Conservation (phyloP, 2,113 vertebrate genomes). For the Malurus alboscapulatus region DNA sequence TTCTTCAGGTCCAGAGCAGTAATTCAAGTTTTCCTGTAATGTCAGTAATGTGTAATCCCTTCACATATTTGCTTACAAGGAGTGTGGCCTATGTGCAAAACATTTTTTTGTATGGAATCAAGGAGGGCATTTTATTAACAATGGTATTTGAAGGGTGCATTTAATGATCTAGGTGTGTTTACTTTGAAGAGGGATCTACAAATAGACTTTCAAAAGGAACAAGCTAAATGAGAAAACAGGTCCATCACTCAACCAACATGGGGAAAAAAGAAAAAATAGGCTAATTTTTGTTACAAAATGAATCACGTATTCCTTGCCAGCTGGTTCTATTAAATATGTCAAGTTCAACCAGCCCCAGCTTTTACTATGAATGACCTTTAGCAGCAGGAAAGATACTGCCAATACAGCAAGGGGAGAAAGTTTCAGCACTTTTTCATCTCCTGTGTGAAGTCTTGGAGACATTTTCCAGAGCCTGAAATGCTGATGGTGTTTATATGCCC, state of each 20-base stretch:
- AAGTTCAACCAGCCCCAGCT: background rate
- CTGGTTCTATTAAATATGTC: background rate
- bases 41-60: background rate
- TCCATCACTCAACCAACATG: background rate
- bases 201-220: background rate
- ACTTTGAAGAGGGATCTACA: background rate
- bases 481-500: background rate
- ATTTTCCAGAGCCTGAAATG: background rate
- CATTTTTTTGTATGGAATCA: background rate
- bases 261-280: background rate
- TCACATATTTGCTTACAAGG: background rate
- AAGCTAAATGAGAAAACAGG: background rate
- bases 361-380: background rate
- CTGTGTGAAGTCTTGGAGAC: background rate
- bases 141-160: background rate
- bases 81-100: background rate
- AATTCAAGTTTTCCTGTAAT: background rate
- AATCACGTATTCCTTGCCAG: background rate
- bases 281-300: background rate
- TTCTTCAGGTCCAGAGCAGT: background rate
- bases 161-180: background rate
- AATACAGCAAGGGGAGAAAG: background rate
- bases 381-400: background rate
- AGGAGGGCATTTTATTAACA: background rate
- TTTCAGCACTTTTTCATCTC: background rate